Percentiles rank a stretch among this genome's conserved stretches.
phyloP scores from a whole-genome alignment of 2,797 vertebrate species.

The Spondyliosoma cantharus region DNA sequence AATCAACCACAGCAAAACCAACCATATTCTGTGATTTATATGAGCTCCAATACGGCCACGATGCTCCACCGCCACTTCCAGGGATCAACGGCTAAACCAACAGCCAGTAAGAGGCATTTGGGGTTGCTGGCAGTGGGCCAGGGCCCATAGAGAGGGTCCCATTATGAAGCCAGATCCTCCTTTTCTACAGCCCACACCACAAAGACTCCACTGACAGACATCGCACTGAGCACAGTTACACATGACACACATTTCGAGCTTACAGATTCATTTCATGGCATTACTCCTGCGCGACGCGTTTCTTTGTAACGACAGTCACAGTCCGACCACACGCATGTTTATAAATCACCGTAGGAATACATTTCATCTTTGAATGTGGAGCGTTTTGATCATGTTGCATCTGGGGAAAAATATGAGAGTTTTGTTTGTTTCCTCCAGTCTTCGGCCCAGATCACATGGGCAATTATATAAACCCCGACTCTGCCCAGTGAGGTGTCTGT shows the following conservation, averaged over 20 bases:
- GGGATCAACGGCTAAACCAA: constrained; percentile 81
- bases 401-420: constrained; percentile 40
- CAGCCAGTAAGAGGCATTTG: constrained; percentile 71
- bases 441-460: background rate
- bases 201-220: constrained; percentile 65
- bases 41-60: constrained; percentile 41
- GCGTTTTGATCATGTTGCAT: constrained; percentile 6
- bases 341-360: constrained; percentile 35
- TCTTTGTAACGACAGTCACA: constrained; percentile 45
- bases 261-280: constrained; percentile 12
- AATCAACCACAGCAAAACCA: constrained; percentile 60
- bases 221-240: constrained; percentile 47
- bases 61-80: constrained; percentile 75
- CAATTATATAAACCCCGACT: constrained; percentile 58
- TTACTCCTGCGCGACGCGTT: constrained; percentile 33
- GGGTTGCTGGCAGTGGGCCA: constrained; percentile 73
- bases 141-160: constrained; percentile 68
- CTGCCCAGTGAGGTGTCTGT: constrained; percentile 63
- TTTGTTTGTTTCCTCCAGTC: constrained; percentile 44
- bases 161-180: constrained; percentile 72
- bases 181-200: constrained; percentile 64
- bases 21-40: constrained; percentile 71
- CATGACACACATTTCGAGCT: constrained; percentile 22
- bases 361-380: constrained; percentile 37
- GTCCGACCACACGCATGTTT: constrained; percentile 25